These are phyloP conservation scores for Champsocephalus esox DNA, from an alignment of 2,797 vertebrate genomes.

Conservation along the genomic window DNA sequence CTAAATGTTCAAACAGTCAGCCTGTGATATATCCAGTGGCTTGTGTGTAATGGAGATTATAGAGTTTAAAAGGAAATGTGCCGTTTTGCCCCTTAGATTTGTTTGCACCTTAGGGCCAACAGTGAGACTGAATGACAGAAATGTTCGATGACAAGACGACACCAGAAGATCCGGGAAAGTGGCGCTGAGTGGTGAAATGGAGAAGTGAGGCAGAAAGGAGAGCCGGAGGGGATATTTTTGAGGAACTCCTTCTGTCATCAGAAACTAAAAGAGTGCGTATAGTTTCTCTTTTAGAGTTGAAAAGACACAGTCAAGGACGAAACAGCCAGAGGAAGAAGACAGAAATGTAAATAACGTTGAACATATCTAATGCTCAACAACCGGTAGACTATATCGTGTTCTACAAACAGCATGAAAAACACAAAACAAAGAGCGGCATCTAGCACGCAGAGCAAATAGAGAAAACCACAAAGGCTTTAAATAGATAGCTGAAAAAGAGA, in stretches of 20 bases:
- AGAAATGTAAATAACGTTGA: slow-evolving; percentile 11
- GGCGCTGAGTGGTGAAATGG: slow-evolving; percentile 66
- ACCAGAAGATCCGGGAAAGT: slow-evolving; percentile 39
- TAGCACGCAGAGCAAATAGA: slow-evolving; percentile 33
- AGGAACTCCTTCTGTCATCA: slow-evolving; percentile 73
- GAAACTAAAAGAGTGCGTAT: slow-evolving; percentile 43
- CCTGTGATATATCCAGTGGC: neutral
- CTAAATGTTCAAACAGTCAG: neutral
- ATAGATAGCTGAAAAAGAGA: slow-evolving; percentile 83
- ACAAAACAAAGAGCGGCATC: slow-evolving; percentile 29
- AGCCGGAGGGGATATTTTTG: slow-evolving; percentile 67
- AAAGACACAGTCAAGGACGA: slow-evolving; percentile 1
- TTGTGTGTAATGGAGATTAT: neutral
- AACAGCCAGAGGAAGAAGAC: neutral
- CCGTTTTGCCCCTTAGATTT: slow-evolving; percentile 37
- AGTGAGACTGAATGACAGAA: slow-evolving; percentile 51
- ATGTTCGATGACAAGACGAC: slow-evolving; percentile 61
- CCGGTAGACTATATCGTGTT: neutral
- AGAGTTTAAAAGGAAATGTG: slow-evolving; percentile 15
- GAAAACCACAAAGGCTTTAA: slow-evolving; percentile 73
- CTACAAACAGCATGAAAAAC: slow-evolving; percentile 16
- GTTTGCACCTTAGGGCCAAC: slow-evolving; percentile 50
- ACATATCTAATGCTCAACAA: neutral
- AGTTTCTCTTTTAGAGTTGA: slow-evolving; percentile 14
- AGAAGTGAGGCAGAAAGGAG: slow-evolving; percentile 71